Evolutionary conservation across 2,888 invertebrate species (phyloP), one percentile per base, ranked within the genome.

Genomic region (Julus scanicus): DNA sequence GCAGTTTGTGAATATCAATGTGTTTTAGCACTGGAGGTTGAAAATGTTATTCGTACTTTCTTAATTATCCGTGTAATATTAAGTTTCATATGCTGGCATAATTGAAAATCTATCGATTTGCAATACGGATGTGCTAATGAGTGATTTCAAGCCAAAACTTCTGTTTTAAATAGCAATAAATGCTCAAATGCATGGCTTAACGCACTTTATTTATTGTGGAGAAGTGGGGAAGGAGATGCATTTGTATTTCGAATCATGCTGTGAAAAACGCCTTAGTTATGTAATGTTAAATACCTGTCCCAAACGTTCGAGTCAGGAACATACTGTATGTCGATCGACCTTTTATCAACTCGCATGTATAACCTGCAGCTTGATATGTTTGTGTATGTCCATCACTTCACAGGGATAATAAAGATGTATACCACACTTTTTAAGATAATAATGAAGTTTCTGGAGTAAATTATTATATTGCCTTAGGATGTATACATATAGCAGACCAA

Each of bases 121-220:
- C 63, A 63, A 49, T 13, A 49, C 13, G n/a, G n/a, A 63, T 71
- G 71, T 71, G 71, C 71, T 20, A 29, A 71, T 71, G 20, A 71
- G 71, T 71, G 71, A 71, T 71, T 71, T 71, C 71, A 71, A 71
- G 71, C 71, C 71, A 71, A 71, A 71, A 71, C 29, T 20, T 71
- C 29, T 71, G 71, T 71, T 71, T 71, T 29, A 20, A 71, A 71
- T 20, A 20, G 20, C 71, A 71, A 71, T 63, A 20, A 71, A 71
- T 71, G 71, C 71, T 71, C 71, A 71, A 20, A 71, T 71, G 71
- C 71, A 71, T 71, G 71, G 71, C 71, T 71, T 71, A 63, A 71
- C 71, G 71, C 71, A 71, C 71, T 71, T 71, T 71, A 71, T 71
- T 71, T 71, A 71, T 71, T 71, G 71, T 29, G 20, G 71, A 71